Evolutionary conservation across 2,113 vertebrate genomes (phyloP).

Genomic region (Chaetops frenatus): DNA sequence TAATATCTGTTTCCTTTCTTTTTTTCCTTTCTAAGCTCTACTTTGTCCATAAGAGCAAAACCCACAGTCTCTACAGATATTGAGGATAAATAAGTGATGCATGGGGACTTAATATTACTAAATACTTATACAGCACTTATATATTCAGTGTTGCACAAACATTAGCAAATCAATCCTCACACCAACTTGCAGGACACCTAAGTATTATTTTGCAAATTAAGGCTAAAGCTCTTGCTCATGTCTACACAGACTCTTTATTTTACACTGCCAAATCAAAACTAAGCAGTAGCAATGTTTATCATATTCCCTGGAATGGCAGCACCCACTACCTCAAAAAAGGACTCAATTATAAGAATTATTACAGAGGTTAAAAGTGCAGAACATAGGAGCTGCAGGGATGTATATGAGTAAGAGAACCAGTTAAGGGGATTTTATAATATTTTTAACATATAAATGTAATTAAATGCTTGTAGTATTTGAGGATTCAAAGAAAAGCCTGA

Average conservation of each 20-base stretch:
- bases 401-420: background rate
- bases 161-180: background rate
- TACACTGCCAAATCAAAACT: background rate
- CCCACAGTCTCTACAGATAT: background rate
- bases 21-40: background rate
- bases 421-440: background rate
- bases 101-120: background rate
- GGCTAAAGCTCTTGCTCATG: background rate
- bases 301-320: background rate
- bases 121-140: background rate
- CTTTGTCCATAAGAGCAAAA: background rate
- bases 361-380: background rate
- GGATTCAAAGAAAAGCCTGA: background rate
- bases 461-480: background rate
- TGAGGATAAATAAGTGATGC: background rate
- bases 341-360: background rate
- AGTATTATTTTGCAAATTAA: background rate
- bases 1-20: background rate
- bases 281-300: background rate
- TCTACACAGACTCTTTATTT: background rate
- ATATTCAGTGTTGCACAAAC: constrained; percentile 8
- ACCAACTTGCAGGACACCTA: background rate
- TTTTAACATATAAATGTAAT: background rate
- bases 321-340: background rate
- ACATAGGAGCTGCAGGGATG: background rate